Percentiles rank a stretch among this genome's conserved stretches.
These are phyloP conservation scores for Colossoma macropomum DNA, from an alignment of 2,113 vertebrate genomes.

Conservation along the genomic window DNA sequence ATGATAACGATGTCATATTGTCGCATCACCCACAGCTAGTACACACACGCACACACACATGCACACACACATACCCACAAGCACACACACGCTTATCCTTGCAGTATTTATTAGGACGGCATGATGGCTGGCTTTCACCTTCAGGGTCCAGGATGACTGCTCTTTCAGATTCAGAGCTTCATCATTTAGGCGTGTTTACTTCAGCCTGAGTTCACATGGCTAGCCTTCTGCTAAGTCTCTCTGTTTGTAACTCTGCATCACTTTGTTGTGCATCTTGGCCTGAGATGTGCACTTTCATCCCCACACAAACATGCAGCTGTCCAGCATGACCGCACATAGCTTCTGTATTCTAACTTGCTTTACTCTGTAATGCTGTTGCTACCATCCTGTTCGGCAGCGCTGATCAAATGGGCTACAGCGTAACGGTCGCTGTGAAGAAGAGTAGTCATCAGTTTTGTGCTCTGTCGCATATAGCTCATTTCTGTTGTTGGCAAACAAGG, in stretches of 20 bases:
- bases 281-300: slow-evolving; percentile 5
- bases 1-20: too few species aligned
- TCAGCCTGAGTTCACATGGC: slow-evolving; percentile 46
- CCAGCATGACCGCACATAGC: neutral
- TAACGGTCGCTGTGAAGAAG: neutral
- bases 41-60: slow-evolving; percentile 31
- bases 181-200: slow-evolving; percentile 43
- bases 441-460: slow-evolving; percentile 5
- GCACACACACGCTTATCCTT: slow-evolving; percentile 11
- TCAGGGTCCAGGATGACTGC: slow-evolving; percentile 27
- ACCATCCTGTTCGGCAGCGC: neutral
- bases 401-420: neutral
- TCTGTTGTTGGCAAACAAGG: slow-evolving; percentile 21
- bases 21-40: too few species aligned
- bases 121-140: slow-evolving; percentile 32
- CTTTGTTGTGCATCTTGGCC: slow-evolving; percentile 14
- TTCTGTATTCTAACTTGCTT: neutral
- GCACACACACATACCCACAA: neutral
- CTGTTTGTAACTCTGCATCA: slow-evolving; percentile 27
- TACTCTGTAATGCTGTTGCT: neutral
- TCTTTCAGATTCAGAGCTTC: slow-evolving; percentile 48
- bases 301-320: neutral
- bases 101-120: slow-evolving; percentile 39
- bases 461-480: neutral
- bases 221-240: slow-evolving; percentile 26